Evolutionary conservation across 2,888 invertebrate genomes (phyloP).

Genomic region (Dromius quadrimaculatus): DNA sequence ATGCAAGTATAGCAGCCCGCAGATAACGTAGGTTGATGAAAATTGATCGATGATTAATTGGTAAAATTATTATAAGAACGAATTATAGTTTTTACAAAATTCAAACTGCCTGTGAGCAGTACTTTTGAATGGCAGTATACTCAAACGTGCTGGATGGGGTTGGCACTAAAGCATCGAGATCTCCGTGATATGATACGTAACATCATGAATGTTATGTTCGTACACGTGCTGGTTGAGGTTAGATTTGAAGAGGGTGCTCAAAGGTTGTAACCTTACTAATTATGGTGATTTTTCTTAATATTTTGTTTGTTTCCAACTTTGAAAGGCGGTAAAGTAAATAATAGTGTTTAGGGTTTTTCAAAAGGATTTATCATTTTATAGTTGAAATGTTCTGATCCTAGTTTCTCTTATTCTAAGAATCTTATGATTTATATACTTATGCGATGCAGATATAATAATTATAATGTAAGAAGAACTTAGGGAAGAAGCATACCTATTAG

Average conservation of each 20-base stretch:
- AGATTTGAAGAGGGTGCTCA: conserved; percentile 30
- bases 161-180: no score
- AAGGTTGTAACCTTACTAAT: conserved; percentile 36
- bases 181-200: conserved; percentile 18
- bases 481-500: no score
- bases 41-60: no score
- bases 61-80: no score
- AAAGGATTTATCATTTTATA: conserved; percentile 26
- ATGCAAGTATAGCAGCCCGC: no score
- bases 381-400: not conserved
- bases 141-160: no score
- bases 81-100: no score
- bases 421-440: conserved; percentile 19
- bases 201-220: conserved; percentile 18
- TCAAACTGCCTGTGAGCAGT: no score
- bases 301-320: conserved; percentile 24
- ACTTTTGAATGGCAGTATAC: no score
- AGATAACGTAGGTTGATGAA: no score
- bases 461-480: no score
- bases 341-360: conserved; percentile 22
- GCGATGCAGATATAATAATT: no score
- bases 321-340: conserved; percentile 37
- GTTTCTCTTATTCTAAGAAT: conserved; percentile 15
- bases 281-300: conserved; percentile 36
- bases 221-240: conserved; percentile 25